A percentile compares a stretch with the other conserved stretches of the same genome.
phyloP scores from a whole-genome alignment of 2,888 invertebrate genomes.

The Ligdia adustata region DNA sequence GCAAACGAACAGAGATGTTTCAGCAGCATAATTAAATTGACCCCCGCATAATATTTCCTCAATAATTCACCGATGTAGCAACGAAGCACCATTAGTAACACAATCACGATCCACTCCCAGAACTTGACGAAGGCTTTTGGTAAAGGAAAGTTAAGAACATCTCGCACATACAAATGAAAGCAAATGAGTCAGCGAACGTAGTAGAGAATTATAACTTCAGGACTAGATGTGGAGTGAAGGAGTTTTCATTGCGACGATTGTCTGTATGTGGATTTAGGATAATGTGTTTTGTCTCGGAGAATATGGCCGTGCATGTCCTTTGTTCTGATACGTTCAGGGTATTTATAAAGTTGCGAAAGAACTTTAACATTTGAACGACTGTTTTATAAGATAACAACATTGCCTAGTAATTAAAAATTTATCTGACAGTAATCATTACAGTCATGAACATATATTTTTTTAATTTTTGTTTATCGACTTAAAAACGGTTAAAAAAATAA shows the following conservation, averaged over 20 bases:
- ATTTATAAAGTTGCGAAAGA: too few relatives aligned
- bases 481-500: too few relatives aligned
- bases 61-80: constrained; percentile 45
- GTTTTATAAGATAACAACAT: too few relatives aligned
- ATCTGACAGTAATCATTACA: too few relatives aligned
- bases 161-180: constrained; percentile 74
- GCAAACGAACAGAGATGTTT: constrained; percentile 11
- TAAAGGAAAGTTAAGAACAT: constrained; percentile 66
- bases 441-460: too few relatives aligned
- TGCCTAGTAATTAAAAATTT: too few relatives aligned
- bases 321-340: too few relatives aligned
- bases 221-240: constrained; percentile 20
- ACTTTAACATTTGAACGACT: too few relatives aligned
- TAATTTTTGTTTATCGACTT: too few relatives aligned
- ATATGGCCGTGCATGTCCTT: too few relatives aligned
- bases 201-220: constrained; percentile 50
- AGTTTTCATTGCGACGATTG: constrained; percentile 14
- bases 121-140: constrained; percentile 80
- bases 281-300: too few relatives aligned
- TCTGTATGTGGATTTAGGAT: not conserved
- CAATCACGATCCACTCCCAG: constrained; percentile 75
- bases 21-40: constrained; percentile 26
- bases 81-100: constrained; percentile 58
- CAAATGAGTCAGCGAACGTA: constrained; percentile 56
- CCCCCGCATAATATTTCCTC: constrained; percentile 27